Conservation (phyloP, 2,888 invertebrate species). For the Macaria liturata region DNA sequence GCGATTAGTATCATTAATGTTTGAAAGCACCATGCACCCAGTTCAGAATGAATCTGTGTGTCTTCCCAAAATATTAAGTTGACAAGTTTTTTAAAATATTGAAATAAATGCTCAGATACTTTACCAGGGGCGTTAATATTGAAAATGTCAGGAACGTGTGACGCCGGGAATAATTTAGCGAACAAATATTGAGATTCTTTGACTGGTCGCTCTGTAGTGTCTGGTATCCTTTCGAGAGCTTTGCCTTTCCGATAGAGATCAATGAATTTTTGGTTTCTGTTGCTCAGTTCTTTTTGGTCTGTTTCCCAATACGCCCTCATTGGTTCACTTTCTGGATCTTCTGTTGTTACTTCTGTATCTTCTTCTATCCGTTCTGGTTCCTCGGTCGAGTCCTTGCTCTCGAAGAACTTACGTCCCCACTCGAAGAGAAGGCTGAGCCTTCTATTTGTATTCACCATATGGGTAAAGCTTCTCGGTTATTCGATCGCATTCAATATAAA, state of each 20-base stretch:
- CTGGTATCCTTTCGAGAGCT: conserved; percentile 68
- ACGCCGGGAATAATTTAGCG: conserved; percentile 54
- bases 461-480: conserved; percentile 61
- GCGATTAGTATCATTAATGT: conserved; percentile 17
- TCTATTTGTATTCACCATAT: conserved; percentile 74
- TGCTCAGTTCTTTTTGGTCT: conserved; percentile 60
- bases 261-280: conserved; percentile 64
- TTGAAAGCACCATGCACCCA: conserved; percentile 59
- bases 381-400: conserved; percentile 55
- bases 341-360: conserved; percentile 38
- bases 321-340: conserved; percentile 57
- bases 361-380: conserved; percentile 44
- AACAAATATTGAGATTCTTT: conserved; percentile 76
- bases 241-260: conserved; percentile 67
- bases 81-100: background rate
- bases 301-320: conserved; percentile 77
- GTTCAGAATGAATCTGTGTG: conserved; percentile 75
- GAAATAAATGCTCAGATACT: conserved; percentile 54
- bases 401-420: conserved; percentile 53
- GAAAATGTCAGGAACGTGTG: conserved; percentile 52
- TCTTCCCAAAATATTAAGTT: conserved; percentile 53
- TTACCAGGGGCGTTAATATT: conserved; percentile 67
- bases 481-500: conserved; percentile 67
- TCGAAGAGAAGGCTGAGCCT: conserved; percentile 75
- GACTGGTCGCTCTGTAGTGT: conserved; percentile 64